A percentile compares a stretch with the other conserved stretches of the same genome.
phyloP scores from a whole-genome alignment of 1,140 invertebrate species.

The Phthorimaea operculella region DNA sequence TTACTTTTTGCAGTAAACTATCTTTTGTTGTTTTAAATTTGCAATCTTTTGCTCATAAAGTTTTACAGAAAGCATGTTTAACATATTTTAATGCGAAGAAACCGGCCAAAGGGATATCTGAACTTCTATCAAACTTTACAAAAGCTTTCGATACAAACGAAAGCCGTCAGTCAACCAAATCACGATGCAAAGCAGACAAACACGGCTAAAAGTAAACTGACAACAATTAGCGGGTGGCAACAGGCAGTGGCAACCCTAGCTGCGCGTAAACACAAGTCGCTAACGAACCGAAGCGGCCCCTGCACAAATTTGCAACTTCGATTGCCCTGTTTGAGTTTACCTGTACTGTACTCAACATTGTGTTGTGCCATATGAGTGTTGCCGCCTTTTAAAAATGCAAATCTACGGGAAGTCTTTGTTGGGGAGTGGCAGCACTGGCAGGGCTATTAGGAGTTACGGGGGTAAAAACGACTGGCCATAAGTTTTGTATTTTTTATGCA shows the following conservation, averaged over 20 bases:
- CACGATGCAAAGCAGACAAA: constrained; percentile 13
- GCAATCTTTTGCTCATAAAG: too few species aligned
- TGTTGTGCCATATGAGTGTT: neutral
- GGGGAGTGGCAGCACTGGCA: too few species aligned
- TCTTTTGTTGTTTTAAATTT: too few species aligned
- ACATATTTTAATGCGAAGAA: too few species aligned
- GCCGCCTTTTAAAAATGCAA: neutral
- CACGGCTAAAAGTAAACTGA: constrained; percentile 44
- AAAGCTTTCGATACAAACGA: too few species aligned
- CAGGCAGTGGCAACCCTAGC: constrained; percentile 51
- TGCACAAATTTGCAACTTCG: constrained; percentile 68
- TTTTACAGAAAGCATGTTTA: too few species aligned
- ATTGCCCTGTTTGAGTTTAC: constrained; percentile 56
- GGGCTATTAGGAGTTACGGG: too few species aligned
- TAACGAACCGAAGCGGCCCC: constrained; percentile 61
- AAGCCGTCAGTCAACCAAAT: neutral
- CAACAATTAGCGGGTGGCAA: constrained; percentile 42
- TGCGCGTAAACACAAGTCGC: constrained; percentile 58
- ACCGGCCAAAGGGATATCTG: too few species aligned
- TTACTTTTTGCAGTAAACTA: too few species aligned
- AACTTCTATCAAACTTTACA: too few species aligned
- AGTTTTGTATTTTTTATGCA: too few species aligned
- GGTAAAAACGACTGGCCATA: too few species aligned
- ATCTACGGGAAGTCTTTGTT: neutral
- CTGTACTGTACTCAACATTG: constrained; percentile 5